Evolutionary conservation across 2,797 vertebrate genomes (phyloP).

Genomic region (Denticeps clupeoides): DNA sequence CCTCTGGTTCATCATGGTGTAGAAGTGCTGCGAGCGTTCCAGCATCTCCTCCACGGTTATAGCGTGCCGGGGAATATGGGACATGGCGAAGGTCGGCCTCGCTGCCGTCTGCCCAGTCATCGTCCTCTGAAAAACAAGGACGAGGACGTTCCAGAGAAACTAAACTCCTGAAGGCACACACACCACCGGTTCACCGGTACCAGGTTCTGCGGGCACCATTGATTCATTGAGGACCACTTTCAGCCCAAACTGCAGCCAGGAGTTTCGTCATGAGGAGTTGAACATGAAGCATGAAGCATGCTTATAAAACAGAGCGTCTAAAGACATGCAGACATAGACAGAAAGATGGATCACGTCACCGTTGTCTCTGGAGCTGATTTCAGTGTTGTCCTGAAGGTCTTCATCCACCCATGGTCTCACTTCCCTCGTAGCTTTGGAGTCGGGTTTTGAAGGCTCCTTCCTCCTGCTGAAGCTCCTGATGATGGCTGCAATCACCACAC

Average conservation of each 20-base stretch:
- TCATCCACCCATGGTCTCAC: conserved; percentile 71
- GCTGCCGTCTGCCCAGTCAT: conserved; percentile 50
- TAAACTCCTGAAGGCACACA: neutral
- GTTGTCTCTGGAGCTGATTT: conserved; percentile 44
- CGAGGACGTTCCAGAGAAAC: too few species aligned
- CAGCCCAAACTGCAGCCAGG: too few species aligned
- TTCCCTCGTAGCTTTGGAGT: conserved; percentile 4
- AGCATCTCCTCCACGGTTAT: conserved; percentile 67
- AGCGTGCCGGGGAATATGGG: conserved; percentile 52
- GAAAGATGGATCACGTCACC: conserved; percentile 59
- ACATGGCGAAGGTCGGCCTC: conserved; percentile 58
- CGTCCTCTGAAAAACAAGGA: conserved; percentile 45
- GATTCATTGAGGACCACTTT: too few species aligned
- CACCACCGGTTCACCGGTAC: neutral
- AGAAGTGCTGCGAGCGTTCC: conserved; percentile 66
- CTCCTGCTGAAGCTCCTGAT: conserved; percentile 43
- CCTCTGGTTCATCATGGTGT: conserved; percentile 70
- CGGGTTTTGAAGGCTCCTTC: conserved; percentile 11
- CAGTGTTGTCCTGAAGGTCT: conserved; percentile 69
- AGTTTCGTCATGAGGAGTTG: too few species aligned
- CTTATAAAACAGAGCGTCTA: too few species aligned
- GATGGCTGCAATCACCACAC: conserved; percentile 63
- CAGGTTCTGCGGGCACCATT: too few species aligned
- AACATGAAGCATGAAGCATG: too few species aligned
- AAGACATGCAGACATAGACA: too few species aligned